Base-by-base conservation (phyloP, 2,797 vertebrate species). In the Alcedo quadribrachys region DNA sequence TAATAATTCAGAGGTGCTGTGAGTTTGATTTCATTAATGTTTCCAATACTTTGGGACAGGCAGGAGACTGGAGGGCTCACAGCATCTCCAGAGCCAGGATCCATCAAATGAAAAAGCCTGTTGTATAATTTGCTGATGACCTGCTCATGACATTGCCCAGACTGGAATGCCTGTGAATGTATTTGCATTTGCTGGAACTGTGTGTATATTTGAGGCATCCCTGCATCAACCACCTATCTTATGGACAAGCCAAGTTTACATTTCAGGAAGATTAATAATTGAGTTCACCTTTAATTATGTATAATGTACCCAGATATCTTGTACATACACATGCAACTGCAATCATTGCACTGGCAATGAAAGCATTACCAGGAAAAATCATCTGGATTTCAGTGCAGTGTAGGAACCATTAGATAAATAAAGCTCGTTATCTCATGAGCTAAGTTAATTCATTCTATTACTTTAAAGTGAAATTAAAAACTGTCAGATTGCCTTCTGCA, bases 311-410 rank as follows among this genome's bases (percentile, higher is more conserved):
- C 42, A 19, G 50, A 13, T 28, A 73, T 58, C 54, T 78, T 71
- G 33, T 81, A 33, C 53, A 20, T 54, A 53, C 8, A 53, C 35
- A 75, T 20, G 24, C 22, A 85, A 45, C 45, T 67, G 33, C 18
- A 58, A 14, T 60, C 33, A 67, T 81, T 61, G 24, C 54, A 21
- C 57, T 30, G 27, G 30, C 51, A 91, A 27, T 51, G 48, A 85
- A 91, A 89, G 20, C 22, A 87, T 75, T 80, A 60, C 50, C 43
- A 48, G 40, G 73, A 94, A 95, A 90, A 87, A 25, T 22, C 37
- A 42, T 78, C 58, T 46, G 35, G 55, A 76, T 87, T 92, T 87
- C 32, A 73, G 35, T 37, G 14, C 22, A 54, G 4, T 67, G 35
- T 6, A 74, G 63, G 90, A 95, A 75, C 28, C n/a, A 24, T 45